Base-by-base conservation (phyloP, 1,140 invertebrate genomes). In the Piezodorus guildinii region DNA sequence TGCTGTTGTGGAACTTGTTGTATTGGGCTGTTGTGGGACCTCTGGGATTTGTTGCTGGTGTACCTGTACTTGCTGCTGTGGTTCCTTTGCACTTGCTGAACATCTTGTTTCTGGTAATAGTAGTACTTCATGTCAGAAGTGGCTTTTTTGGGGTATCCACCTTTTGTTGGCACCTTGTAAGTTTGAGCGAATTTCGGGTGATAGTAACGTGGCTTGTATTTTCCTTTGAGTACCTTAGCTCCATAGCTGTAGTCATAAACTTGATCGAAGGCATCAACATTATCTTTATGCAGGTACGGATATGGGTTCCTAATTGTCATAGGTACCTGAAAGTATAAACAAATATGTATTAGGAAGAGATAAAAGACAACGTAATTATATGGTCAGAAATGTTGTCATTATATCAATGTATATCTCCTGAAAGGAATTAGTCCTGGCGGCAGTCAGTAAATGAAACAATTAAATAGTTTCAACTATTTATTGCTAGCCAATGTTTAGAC, bases 141-240 rank as follows among this genome's bases (percentile, higher is more conserved):
- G 2, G 63, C 63, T 34, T 64, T 64, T 39, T 64, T 64, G 17
- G 63, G 63, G 39, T 64, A 64, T 3, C 63, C 63, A 1, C 52
- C 43, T 64, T 64, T 64, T 14, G 63, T 64, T 12, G 63, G 52
- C 19, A 19, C 14, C 17, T 63, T 51, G 34, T 17, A n/a, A 10
- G 27, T 9, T 6, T n/a, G 25, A 16, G 51, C 25, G 19, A n/a
- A n/a, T 25, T 63, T 63, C 10, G 62, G 49, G 10, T 54, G 44
- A 49, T 44, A 64, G 44, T 59, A 64, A 3, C n/a, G 15, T n/a
- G 52, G 63, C 39, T 56, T 54, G 21, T 19, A 46, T 45, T 64
- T 58, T 25, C 60, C 15, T 21, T 44, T 49, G 63, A 14, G 34
- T 52, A 27, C 39, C 43, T 45, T 58, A 12, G 51, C 34, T 16